Percentiles rank a stretch among this genome's conserved stretches.
phyloP scores from a whole-genome alignment of 2,113 vertebrate genomes.

The Archilochus colubris region DNA sequence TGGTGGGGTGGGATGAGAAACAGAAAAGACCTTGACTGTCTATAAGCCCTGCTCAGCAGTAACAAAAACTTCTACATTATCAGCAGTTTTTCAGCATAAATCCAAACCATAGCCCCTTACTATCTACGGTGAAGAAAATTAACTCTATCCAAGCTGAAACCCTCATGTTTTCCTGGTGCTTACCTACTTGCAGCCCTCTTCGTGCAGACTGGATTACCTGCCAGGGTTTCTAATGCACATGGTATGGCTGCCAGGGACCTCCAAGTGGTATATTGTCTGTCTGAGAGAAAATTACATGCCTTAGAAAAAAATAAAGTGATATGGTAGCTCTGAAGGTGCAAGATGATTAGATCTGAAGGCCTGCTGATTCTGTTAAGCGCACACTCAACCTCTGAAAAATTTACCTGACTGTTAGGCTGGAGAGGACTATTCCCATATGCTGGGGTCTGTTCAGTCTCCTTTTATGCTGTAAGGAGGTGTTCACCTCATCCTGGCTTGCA shows the following conservation, averaged over 20 bases:
- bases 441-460: neutral
- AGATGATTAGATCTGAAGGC: neutral
- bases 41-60: no score
- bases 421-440: neutral
- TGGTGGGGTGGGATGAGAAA: no score
- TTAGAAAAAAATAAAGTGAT: neutral
- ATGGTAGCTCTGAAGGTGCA: neutral
- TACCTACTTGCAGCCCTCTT: neutral
- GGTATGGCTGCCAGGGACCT: neutral
- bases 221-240: neutral
- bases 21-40: no score
- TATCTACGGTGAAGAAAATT: no score
- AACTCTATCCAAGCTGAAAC: neutral
- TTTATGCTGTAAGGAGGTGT: neutral
- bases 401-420: neutral
- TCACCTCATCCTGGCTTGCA: neutral
- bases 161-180: neutral
- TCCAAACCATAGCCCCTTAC: no score
- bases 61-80: no score
- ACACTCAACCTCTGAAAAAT: neutral
- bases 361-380: fast-evolving
- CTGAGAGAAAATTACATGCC: neutral
- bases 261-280: neutral
- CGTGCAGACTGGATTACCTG: fast-evolving
- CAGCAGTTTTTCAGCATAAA: no score